These are phyloP conservation scores for Carapus acus DNA, from an alignment of 2,797 vertebrate species.

Conservation along the genomic window DNA sequence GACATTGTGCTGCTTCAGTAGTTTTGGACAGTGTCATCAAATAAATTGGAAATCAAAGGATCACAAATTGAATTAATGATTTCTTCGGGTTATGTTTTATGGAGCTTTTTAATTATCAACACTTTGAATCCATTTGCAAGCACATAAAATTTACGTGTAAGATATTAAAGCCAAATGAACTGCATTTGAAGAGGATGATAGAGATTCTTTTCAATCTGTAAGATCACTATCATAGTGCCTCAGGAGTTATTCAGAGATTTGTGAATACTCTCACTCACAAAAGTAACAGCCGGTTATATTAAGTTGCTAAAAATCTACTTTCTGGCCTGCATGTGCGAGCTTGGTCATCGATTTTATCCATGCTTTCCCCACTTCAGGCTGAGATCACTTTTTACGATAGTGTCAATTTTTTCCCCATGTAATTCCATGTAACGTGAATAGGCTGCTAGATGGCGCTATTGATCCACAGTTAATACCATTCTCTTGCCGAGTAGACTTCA, in stretches of 20 bases:
- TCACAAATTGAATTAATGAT: too few relatives aligned
- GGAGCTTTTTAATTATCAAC: too few relatives aligned
- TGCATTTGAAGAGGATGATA: not conserved
- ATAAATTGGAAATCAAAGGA: too few relatives aligned
- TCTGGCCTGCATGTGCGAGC: slow-evolving; percentile 4
- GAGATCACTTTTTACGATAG: not conserved
- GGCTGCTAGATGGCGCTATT: slow-evolving; percentile 64
- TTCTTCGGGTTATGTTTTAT: too few relatives aligned
- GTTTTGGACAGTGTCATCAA: too few relatives aligned
- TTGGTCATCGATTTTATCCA: slow-evolving; percentile 11
- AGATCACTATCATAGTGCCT: not conserved
- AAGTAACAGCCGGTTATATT: not conserved
- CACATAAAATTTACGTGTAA: not conserved
- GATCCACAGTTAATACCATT: slow-evolving; percentile 23
- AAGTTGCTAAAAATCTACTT: not conserved
- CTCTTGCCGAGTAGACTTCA: too few relatives aligned
- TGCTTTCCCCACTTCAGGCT: not conserved
- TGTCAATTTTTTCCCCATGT: not conserved
- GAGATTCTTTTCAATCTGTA: not conserved
- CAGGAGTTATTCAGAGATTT: not conserved
- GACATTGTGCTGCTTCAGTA: too few relatives aligned
- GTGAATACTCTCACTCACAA: not conserved
- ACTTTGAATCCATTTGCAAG: not conserved
- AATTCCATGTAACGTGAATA: not conserved
- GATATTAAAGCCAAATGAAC: not conserved